Percentiles rank a stretch among this genome's conserved stretches.
Conservation (phyloP, 2,797 vertebrate genomes). For the Manis javanica region DNA sequence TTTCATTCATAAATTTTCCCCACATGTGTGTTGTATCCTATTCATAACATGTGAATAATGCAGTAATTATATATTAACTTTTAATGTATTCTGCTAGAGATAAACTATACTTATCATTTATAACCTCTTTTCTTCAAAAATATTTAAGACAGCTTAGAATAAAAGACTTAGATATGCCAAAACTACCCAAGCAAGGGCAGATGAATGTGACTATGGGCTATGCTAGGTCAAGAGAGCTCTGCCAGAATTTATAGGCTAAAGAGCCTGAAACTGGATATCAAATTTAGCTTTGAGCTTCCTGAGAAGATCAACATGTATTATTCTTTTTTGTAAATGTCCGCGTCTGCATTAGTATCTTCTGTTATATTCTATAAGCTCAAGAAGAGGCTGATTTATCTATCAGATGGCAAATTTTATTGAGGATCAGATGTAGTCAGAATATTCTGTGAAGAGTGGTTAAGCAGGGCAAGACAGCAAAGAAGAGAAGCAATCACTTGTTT, state of each 20-base stretch:
- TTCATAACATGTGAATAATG: conserved; percentile 50
- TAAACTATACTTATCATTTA: conserved; percentile 66
- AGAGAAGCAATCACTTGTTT: neutral
- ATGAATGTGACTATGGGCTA: conserved; percentile 65
- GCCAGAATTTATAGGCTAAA: conserved; percentile 70
- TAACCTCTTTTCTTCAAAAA: conserved; percentile 52
- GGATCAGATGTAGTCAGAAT: neutral
- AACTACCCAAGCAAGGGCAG: conserved; percentile 65
- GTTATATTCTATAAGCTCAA: conserved; percentile 33
- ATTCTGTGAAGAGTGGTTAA: neutral
- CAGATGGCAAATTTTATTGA: conserved; percentile 4
- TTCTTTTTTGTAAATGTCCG: conserved; percentile 66
- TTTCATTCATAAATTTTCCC: conserved; percentile 47
- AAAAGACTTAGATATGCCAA: conserved; percentile 60
- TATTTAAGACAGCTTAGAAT: conserved; percentile 57
- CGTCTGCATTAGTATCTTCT: conserved; percentile 50
- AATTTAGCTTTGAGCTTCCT: conserved; percentile 66
- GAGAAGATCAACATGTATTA: conserved; percentile 65
- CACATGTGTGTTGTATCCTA: neutral
- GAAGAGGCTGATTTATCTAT: neutral
- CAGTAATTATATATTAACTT: conserved; percentile 64
- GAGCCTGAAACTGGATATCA: conserved; percentile 64
- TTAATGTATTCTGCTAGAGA: conserved; percentile 28
- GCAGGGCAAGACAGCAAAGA: neutral
- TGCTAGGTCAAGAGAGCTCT: conserved; percentile 64